Evolutionary conservation across 1,140 invertebrate genomes (phyloP), one percentile per base, ranked within the genome.

Genomic region (Anastatus disparis): DNA sequence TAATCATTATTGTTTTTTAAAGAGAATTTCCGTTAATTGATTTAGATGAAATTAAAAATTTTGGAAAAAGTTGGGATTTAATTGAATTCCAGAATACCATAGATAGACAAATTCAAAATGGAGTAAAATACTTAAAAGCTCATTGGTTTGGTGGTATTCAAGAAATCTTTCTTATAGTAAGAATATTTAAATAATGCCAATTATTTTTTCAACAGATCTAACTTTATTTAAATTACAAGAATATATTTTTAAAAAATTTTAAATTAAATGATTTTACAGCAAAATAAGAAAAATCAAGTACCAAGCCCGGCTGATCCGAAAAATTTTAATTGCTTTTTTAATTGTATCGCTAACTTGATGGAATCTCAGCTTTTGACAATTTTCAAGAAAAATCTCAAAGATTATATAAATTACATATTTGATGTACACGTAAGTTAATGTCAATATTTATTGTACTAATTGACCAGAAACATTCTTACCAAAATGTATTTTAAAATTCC

Each of bases 341-440:
- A 95, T 76, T 94, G 93, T 77, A 88, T 94, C 1, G 90, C 91
- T 9, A 92, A 92, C 35, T 86, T 97, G 63, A 97, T 97, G 95
- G 94, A 94, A 3, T 91, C 90, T 72, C 93, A 96, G 78, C 85
- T 97, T 29, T 91, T 96, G 81, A 89, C 89, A 12, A 84, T 95
- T 46, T 93, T 92, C 73, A 85, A 95, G 46, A 89, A 90, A 59
- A 95, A 93, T 29, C 87, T 96, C 70, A 82, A 88, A 63, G 93
- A 94, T 73, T 96, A 90, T 78, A 90, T 92, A 15, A 83, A 92
- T 71, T 94, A 93, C 70, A 87, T 96, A 46, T 86, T 91, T 35
- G 91, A 93, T 80, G 89, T 91, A 77, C 87, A 89, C 76, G 93
- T 94, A 88, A 85, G 26, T 15, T 35, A 10, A 35, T 10, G 31